Evolutionary conservation across 2,888 invertebrate species (phyloP), one percentile per base, ranked within the genome.

Genomic region (Thelaira solivaga): DNA sequence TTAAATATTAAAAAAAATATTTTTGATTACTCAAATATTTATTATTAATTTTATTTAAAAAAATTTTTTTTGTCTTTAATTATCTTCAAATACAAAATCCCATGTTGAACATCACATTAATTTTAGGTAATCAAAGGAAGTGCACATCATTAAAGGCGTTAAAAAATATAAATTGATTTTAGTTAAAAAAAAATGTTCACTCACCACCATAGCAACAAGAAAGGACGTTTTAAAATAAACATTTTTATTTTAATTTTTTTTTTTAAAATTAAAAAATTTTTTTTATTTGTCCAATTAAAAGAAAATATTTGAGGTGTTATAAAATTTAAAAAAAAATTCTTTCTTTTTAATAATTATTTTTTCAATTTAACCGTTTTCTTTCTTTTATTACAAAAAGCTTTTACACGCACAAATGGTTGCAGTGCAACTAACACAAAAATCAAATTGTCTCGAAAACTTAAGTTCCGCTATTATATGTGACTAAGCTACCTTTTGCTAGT

Each of bases 171-270:
- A 22, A 4, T 53, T 59, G 43, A n/a, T 8, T 62, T 47, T 47
- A 36, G 0, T 8, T 2, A 34, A 36, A 29, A 20, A 0, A 31
- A 41, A 16, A 4, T 11, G 1, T 6, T 47, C 51, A 81, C 81
- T 81, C 65, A 81, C 81, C 81, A 80, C 80, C 80, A 81, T 47
- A 81, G 6, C 18, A 78, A 34, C 55, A 80, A 65, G n/a, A 81
- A 10, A 34, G 80, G 78, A 43, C 73, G 71, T 72, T 76, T 77
- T 18, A 80, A 59, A 26, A 81, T 76, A 39, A 80, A 80, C 81
- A 81, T 81, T 45, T 62, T 45, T 41, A 64, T n/a, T 0, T 24
- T 1, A 20, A 26, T 26, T 13, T 29, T 13, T 41, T 24, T 47
- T 6, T 11, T 20, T 24, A 2, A 24, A 2, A 47, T 67, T 24